Percentiles rank a stretch among this genome's conserved stretches.
phyloP scores from a whole-genome alignment of 2,113 vertebrate genomes.

The Antechinus flavipes region DNA sequence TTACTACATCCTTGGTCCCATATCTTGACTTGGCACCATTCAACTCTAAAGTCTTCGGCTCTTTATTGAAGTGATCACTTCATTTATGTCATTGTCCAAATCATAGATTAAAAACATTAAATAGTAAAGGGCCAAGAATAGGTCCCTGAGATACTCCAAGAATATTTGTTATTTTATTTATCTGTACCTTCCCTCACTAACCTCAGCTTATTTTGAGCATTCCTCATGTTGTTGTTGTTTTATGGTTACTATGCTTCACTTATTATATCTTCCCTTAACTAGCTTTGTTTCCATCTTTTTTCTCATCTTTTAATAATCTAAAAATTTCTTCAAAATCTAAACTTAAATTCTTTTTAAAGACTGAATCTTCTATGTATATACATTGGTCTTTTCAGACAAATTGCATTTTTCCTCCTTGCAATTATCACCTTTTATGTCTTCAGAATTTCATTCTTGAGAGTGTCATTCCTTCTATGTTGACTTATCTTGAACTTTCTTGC shows the following conservation, averaged over 20 bases:
- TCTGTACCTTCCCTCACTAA: neutral
- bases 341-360: no score
- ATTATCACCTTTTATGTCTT: neutral
- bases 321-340: neutral
- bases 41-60: neutral
- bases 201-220: neutral
- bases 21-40: neutral
- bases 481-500: neutral
- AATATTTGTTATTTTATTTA: neutral
- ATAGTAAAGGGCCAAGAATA: neutral
- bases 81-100: neutral
- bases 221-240: neutral
- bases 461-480: neutral
- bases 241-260: neutral
- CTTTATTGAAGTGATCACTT: neutral
- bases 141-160: neutral
- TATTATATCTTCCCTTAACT: no score
- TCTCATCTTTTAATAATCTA: neutral
- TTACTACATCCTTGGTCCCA: neutral
- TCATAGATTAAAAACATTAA: neutral
- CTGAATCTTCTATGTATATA: neutral
- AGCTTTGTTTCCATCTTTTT: no score
- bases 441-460: neutral
- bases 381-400: neutral
- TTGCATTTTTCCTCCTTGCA: neutral